Percentiles rank a stretch among this genome's conserved stretches.
Evolutionary conservation across 64 coral and sea anemone genomes (phyloP).

Genomic region (Platygyra sinensis): DNA sequence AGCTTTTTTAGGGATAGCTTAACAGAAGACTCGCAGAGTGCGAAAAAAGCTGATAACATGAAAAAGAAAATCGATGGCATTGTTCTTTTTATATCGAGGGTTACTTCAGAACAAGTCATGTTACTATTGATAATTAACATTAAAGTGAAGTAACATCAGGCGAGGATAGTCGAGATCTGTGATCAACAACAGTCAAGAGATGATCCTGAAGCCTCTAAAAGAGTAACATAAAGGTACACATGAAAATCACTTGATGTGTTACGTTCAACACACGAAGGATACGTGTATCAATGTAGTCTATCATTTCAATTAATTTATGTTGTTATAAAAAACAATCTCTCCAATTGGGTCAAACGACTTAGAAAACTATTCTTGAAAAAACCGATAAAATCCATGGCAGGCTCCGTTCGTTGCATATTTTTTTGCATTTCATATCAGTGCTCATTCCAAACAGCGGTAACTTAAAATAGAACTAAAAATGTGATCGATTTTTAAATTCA

Average conservation of each 20-base stretch:
- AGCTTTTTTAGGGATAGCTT: no score
- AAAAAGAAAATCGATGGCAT: no score
- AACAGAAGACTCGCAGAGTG: no score
- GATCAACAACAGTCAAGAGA: constrained; percentile 90
- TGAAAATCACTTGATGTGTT: not conserved
- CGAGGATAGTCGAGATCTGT: constrained; percentile 78
- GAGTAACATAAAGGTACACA: constrained; percentile 1
- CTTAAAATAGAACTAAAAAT: not conserved
- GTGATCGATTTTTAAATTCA: not conserved
- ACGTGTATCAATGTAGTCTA: no score
- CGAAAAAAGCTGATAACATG: no score
- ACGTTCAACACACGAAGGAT: no score
- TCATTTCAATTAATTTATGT: no score
- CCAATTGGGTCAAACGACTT: no score
- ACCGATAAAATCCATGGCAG: no score
- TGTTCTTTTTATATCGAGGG: no score
- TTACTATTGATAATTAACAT: not conserved
- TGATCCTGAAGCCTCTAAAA: constrained; percentile 93
- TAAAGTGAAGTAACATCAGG: not conserved
- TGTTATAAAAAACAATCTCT: no score
- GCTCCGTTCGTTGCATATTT: not conserved
- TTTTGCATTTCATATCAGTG: not conserved
- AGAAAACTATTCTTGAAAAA: no score
- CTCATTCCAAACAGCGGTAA: not conserved
- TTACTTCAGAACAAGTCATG: not conserved